Percentiles rank a stretch among this genome's conserved stretches.
phyloP scores from a whole-genome alignment of 2,888 invertebrate species.

The Acanthosoma haemorrhoidale region DNA sequence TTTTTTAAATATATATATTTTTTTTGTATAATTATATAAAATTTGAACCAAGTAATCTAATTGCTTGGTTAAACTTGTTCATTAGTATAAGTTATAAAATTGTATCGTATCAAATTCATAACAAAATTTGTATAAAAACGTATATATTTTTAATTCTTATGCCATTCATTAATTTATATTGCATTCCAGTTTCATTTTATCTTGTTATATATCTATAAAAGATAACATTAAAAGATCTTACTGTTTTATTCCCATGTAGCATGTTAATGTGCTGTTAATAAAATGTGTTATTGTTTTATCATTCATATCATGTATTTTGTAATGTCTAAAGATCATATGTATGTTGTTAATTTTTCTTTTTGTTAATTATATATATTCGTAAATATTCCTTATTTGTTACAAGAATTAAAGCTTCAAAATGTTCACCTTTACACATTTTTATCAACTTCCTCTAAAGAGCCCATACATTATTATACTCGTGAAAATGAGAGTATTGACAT shows the following conservation, averaged over 20 bases:
- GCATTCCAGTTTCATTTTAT: conserved; percentile 18
- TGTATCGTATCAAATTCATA: too few relatives aligned
- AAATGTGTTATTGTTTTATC: conserved; percentile 18
- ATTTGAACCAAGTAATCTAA: background rate
- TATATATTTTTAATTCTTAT: conserved; percentile 5
- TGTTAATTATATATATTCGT: too few relatives aligned
- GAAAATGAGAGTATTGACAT: too few relatives aligned
- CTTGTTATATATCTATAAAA: background rate
- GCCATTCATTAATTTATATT: conserved; percentile 3
- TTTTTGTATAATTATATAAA: background rate
- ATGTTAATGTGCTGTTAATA: conserved; percentile 20
- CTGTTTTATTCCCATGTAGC: conserved; percentile 20
- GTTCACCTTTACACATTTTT: too few relatives aligned
- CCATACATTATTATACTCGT: too few relatives aligned
- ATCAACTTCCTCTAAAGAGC: too few relatives aligned
- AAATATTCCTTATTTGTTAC: too few relatives aligned
- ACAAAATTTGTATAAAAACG: background rate
- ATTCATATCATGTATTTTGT: background rate
- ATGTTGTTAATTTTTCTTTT: background rate
- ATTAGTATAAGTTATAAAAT: background rate
- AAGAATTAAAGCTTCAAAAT: too few relatives aligned
- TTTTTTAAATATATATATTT: too few relatives aligned
- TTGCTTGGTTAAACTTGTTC: conserved; percentile 1
- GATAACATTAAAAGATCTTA: conserved; percentile 12
- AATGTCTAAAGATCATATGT: background rate